A percentile compares a stretch with the other conserved stretches of the same genome.
Evolutionary conservation across 35 echinoderm and acorn worm genomes (phyloP).

Genomic region (Eucidaris tribuloides): DNA sequence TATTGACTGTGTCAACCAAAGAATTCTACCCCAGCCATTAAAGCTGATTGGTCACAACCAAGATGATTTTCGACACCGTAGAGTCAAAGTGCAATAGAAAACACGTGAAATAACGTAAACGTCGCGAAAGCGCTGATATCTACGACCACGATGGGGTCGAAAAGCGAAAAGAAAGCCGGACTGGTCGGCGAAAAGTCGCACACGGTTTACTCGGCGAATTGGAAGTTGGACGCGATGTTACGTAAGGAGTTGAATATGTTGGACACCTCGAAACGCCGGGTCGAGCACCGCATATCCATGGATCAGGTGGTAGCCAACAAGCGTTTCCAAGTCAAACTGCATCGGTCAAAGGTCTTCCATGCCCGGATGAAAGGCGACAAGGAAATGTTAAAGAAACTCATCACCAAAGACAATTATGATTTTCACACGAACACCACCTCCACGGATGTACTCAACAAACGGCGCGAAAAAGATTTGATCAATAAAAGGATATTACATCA

Average conservation of each 20-base stretch:
- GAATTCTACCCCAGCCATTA: no score
- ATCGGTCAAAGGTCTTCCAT: constrained; percentile 74
- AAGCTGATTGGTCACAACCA: no score
- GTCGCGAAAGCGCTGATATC: no score
- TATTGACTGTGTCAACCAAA: no score
- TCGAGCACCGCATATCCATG: constrained; percentile 75
- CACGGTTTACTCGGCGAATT: constrained; percentile 86
- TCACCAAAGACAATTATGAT: constrained; percentile 64
- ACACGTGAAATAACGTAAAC: no score
- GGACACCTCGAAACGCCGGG: constrained; percentile 67
- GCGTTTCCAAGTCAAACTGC: constrained; percentile 76
- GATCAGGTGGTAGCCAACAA: constrained; percentile 80
- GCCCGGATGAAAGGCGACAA: constrained; percentile 83
- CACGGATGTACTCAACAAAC: constrained; percentile 9
- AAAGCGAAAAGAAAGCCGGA: constrained; percentile 50
- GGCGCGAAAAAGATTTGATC: constrained; percentile 10
- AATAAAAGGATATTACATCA: constrained; percentile 21
- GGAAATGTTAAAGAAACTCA: constrained; percentile 76
- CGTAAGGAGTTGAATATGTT: constrained; percentile 62
- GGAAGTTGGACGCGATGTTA: constrained; percentile 87
- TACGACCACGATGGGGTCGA: constrained; percentile 38
- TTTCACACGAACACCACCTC: constrained; percentile 6
- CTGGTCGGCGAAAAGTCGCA: constrained; percentile 96
- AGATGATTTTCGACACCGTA: no score
- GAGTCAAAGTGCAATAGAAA: no score